Conservation (phyloP, 2,888 invertebrate species). For the Pristionchus mayeri region DNA sequence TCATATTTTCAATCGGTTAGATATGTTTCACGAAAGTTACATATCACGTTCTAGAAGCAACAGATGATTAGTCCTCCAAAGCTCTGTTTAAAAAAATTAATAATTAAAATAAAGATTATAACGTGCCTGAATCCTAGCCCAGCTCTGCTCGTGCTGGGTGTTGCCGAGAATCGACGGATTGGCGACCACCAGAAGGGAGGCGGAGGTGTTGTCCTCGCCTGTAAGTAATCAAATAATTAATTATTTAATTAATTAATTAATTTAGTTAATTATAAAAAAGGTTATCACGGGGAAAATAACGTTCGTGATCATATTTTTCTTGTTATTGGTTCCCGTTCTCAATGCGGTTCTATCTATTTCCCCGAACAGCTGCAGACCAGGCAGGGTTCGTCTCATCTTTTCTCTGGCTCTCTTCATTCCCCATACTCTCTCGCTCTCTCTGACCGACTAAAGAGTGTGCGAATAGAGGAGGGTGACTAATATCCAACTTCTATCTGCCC, state of each 20-base stretch:
- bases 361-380: no score
- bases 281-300: no score
- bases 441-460: no score
- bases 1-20: not conserved
- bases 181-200: constrained; percentile 67
- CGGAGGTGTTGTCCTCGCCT: constrained; percentile 66
- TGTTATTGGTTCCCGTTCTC: no score
- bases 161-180: constrained; percentile 82
- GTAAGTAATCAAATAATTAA: not conserved
- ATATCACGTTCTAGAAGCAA: not conserved
- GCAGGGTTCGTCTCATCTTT: no score
- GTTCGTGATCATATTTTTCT: no score
- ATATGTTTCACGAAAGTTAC: not conserved
- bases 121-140: constrained; percentile 87
- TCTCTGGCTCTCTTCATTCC: no score
- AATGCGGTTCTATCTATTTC: no score
- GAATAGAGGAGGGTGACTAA: no score
- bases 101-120: not conserved
- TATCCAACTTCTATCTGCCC: no score
- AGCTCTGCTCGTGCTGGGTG: constrained; percentile 92
- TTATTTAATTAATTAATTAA: not conserved
- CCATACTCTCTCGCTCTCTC: no score
- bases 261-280: not conserved
- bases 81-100: not conserved
- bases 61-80: not conserved